Evolutionary conservation across 2,888 invertebrate species (phyloP), one percentile per base, ranked within the genome.

Genomic region (Eupithecia tripunctaria): DNA sequence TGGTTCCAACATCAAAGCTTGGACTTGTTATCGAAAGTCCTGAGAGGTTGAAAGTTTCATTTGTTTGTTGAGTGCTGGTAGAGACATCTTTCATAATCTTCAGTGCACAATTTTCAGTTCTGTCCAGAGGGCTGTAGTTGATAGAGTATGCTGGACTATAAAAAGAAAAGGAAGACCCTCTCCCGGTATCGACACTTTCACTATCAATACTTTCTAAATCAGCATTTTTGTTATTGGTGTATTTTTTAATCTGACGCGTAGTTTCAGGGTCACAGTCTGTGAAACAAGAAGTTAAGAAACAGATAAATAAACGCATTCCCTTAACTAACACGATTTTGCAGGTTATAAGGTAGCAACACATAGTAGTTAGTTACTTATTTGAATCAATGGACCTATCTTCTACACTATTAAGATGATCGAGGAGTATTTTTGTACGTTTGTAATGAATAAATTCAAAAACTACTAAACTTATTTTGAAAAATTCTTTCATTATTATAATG

Each of bases 171-270:
- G 94, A 94, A 27, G 94, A 94, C 14, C 93, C 94, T 64, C 90
- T 80, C 1, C 94, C 94, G 2, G 93, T 92, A 77, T 94, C 94
- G 68, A 89, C 81, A 79, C 91, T 93, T 7, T 84, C 82, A 32
- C 81, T 76, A 79, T 88, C 90, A 81, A 85, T 77, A 70, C 67
- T 72, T 71, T 67, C 80, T 76, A 29, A 10, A 29, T 36, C 56
- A 10, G 21, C 1, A 41, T 43, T 43, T 25, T 27, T 51, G 15
- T 29, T 51, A 1, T 51, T 47, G 14, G 4, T 41, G 27, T 43
- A 56, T 68, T 18, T 60, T 38, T 18, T 7, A 29, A 60, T 38
- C 27, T 43, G 60, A 1, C 8, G 29, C 36, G n/a, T 2, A 10
- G 32, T 32, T 32, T 63, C 62, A 32, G 4, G 32, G 32, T 36